phyloP scores from a whole-genome alignment of 2,888 invertebrate species.

The Erebia palarica region DNA sequence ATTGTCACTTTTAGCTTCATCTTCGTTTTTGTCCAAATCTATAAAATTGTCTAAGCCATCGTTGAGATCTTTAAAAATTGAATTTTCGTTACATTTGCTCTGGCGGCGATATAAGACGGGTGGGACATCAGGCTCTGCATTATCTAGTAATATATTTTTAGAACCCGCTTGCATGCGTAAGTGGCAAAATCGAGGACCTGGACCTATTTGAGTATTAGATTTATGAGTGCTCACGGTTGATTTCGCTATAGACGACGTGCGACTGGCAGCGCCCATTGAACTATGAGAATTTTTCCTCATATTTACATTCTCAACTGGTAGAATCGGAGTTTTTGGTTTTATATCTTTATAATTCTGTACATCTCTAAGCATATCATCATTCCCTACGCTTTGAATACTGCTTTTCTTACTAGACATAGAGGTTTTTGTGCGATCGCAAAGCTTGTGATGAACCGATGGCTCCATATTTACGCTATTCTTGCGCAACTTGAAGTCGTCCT shows the following conservation, averaged over 20 bases:
- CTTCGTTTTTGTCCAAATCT: constrained; percentile 61
- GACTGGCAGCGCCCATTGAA: constrained; percentile 74
- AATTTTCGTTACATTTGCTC: constrained; percentile 74
- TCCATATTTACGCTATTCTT: constrained; percentile 64
- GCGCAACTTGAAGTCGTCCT: constrained; percentile 56
- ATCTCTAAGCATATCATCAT: constrained; percentile 68
- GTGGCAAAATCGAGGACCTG: constrained; percentile 89
- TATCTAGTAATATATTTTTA: constrained; percentile 90
- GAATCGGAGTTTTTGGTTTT: constrained; percentile 55
- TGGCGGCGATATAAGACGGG: constrained; percentile 88
- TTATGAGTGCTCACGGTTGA: constrained; percentile 78
- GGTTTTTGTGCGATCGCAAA: constrained; percentile 81
- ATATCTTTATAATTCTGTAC: constrained; percentile 53
- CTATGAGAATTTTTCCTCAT: constrained; percentile 70
- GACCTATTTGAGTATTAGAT: constrained; percentile 75
- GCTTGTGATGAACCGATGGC: constrained; percentile 82
- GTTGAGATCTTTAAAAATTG: constrained; percentile 71
- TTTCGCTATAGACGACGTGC: constrained; percentile 75
- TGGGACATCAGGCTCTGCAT: constrained; percentile 87
- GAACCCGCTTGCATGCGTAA: constrained; percentile 89
- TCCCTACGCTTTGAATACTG: constrained; percentile 62
- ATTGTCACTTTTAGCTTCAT: constrained; percentile 51
- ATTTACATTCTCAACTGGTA: constrained; percentile 53
- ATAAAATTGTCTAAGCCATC: constrained; percentile 71
- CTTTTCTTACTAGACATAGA: constrained; percentile 73